Conservation (phyloP, 2,113 vertebrate species). For the Acrocephalus arundinaceus region DNA sequence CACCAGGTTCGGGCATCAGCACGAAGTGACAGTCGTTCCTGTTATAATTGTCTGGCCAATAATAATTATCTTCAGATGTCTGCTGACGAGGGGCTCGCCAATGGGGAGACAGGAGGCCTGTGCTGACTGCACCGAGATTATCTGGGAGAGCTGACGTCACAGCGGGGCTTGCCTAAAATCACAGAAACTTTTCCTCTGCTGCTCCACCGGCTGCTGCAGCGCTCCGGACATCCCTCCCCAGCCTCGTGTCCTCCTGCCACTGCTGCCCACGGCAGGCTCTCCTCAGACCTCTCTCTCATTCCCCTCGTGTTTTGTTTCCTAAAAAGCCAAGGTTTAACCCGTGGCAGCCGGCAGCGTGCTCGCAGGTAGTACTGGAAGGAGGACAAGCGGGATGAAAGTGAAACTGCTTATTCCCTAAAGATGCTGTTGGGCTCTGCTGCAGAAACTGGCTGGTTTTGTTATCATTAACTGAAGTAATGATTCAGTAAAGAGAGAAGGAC, state of each 20-base stretch:
- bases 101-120: constrained; percentile 80
- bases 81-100: constrained; percentile 89
- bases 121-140: constrained; percentile 78
- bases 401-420: background rate
- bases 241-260: background rate
- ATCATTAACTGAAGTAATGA: background rate
- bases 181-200: constrained; percentile 56
- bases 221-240: background rate
- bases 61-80: constrained; percentile 90
- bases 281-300: background rate
- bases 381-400: background rate
- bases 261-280: background rate
- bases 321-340: background rate
- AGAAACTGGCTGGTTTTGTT: background rate
- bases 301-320: background rate
- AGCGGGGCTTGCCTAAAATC: constrained; percentile 68
- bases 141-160: constrained; percentile 74
- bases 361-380: background rate
- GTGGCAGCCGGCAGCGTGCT: background rate
- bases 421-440: background rate
- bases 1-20: constrained; percentile 50
- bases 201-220: background rate
- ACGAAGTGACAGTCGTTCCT: constrained; percentile 65
- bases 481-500: background rate
- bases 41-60: constrained; percentile 85